Base-by-base conservation (phyloP, 92 coral and sea anemone species). In the Phenganax stokvisi region DNA sequence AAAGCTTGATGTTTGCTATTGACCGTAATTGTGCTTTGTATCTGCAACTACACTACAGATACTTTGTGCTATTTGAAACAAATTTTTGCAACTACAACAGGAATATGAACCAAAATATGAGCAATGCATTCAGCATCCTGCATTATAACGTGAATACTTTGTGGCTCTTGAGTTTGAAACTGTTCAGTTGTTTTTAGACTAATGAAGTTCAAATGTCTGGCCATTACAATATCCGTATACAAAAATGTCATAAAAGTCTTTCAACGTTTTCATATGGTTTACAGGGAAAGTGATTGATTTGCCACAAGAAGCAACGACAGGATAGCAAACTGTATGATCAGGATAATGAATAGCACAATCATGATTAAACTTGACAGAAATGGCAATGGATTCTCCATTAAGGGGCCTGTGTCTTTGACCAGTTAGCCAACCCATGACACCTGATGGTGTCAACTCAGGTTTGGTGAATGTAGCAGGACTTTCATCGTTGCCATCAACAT, bases 371-470 rank as follows among this genome's bases (percentile, higher is more conserved):
- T 1, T 28, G 1, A 76, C 68, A 20, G 68, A 11, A 28, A 76
- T 76, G 8, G 80, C 61, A 6, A 76, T 54, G 12, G 20, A 15
- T 30, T 76, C 53, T 1, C 62, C 80, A 76, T 57, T 59, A 17
- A 76, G 80, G 27, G 80, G 54, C 61, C 57, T 76, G 69, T 76
- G 80, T 57, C 31, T 17, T 55, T 76, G 80, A 10, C 80, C 80
- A 76, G 80, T 76, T 76, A 76, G 54, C 68, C 80, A 76, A 1
- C 80, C 80, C 69, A 76, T 56, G 2, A 76, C 80, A 76, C 80
- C 80, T 17, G 80, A 66, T 2, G 80, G 80, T 76, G 80, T 76
- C 16, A 76, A 30, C 9, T 76, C 80, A 0, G 80, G 51, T 60
- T 57, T 6, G 17, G 15, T 31, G 31, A 76, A 76, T 9, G 16